phyloP scores from a whole-genome alignment of 2,888 invertebrate genomes.

The Venustoraphidia nigricollis region DNA sequence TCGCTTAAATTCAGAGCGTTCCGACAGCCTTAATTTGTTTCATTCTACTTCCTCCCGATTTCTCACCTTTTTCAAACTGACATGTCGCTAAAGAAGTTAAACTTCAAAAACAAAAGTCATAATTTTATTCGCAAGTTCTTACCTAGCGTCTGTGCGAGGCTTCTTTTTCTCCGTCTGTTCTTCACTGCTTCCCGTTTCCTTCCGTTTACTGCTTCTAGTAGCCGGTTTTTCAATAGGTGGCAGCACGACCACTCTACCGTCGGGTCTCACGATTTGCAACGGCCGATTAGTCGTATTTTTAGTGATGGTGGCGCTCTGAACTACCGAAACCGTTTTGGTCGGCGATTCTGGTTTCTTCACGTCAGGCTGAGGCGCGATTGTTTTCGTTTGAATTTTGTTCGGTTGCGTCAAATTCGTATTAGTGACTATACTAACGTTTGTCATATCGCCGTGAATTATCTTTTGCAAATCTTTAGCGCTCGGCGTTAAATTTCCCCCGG shows the following conservation, averaged over 20 bases:
- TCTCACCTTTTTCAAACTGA: too few species aligned
- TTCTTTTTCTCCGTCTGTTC: too few species aligned
- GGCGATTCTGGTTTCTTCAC: conserved; percentile 15
- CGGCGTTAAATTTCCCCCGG: background rate
- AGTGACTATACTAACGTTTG: background rate
- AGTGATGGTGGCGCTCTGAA: conserved; percentile 22
- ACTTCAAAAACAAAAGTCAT: too few species aligned
- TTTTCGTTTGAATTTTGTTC: background rate
- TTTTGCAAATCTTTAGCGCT: conserved; percentile 47
- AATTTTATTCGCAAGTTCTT: too few species aligned
- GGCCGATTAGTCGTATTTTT: conserved; percentile 32
- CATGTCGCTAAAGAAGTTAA: too few species aligned
- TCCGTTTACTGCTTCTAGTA: conserved; percentile 52
- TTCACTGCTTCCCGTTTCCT: conserved; percentile 9
- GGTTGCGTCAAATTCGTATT: background rate
- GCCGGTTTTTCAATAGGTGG: conserved; percentile 75
- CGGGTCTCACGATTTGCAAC: conserved; percentile 56
- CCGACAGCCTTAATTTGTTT: too few species aligned
- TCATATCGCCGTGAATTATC: conserved; percentile 36
- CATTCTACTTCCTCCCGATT: too few species aligned
- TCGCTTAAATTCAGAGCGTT: too few species aligned
- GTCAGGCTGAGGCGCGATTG: background rate
- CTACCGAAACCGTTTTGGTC: conserved; percentile 21
- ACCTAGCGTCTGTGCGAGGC: too few species aligned
- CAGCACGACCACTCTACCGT: conserved; percentile 59